phyloP scores from a whole-genome alignment of 2,888 invertebrate species.

The Actias luna region DNA sequence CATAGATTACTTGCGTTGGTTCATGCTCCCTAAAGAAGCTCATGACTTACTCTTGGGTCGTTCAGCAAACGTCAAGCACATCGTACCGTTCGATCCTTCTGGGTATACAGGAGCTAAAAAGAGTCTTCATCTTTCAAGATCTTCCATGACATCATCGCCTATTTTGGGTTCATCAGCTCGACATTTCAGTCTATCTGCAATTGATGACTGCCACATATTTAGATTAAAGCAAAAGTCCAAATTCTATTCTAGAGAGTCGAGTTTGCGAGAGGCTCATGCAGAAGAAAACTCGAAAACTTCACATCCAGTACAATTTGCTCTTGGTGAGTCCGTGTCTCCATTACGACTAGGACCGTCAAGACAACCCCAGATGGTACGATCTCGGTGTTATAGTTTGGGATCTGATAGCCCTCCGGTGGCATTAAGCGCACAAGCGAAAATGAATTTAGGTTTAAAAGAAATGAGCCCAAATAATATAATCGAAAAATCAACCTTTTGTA shows the following conservation, averaged over 20 bases:
- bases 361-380: conserved; percentile 57
- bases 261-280: conserved; percentile 70
- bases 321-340: conserved; percentile 85
- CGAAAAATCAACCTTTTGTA: conserved; percentile 80
- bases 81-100: conserved; percentile 88
- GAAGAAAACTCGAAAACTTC: conserved; percentile 48
- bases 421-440: conserved; percentile 83
- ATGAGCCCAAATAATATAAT: conserved; percentile 65
- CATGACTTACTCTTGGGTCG: conserved; percentile 87
- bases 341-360: conserved; percentile 55
- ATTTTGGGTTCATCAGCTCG: conserved; percentile 82
- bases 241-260: conserved; percentile 68
- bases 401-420: conserved; percentile 78
- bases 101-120: conserved; percentile 79
- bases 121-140: conserved; percentile 62
- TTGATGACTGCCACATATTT: conserved; percentile 80
- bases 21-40: conserved; percentile 94
- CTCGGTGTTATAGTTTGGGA: conserved; percentile 86
- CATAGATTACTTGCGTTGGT: conserved; percentile 90
- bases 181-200: conserved; percentile 86
- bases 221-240: conserved; percentile 74
- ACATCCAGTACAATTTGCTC: conserved; percentile 84
- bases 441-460: conserved; percentile 83
- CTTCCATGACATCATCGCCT: conserved; percentile 69
- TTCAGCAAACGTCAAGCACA: conserved; percentile 88